Evolutionary conservation across 2,888 invertebrate genomes (phyloP).

Genomic region (Orchesellides sinensis): DNA sequence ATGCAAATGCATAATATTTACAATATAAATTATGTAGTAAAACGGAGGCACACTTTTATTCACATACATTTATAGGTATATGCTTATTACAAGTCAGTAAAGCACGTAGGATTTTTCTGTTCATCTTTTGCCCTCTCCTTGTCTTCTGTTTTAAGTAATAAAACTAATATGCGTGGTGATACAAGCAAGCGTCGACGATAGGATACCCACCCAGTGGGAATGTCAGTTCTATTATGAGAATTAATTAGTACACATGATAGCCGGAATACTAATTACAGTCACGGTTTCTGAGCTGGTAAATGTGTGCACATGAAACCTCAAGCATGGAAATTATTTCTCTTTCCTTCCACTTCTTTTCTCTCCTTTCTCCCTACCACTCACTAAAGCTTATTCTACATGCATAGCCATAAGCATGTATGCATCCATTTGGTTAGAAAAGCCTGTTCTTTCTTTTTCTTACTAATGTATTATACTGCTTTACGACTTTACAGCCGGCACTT

Average conservation of each 20-base stretch:
- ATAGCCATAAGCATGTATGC: too few relatives aligned
- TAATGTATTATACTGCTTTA: too few relatives aligned
- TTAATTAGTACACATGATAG: constrained; percentile 63
- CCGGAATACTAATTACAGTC: constrained; percentile 59
- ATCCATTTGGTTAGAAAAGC: too few relatives aligned
- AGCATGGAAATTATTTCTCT: constrained; percentile 51
- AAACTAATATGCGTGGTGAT: too few relatives aligned
- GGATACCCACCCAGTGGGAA: constrained; percentile 58
- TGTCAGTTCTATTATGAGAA: constrained; percentile 51
- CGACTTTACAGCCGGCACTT: too few relatives aligned
- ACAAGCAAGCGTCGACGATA: constrained; percentile 3
- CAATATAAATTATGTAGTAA: too few relatives aligned
- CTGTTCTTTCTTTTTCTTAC: too few relatives aligned
- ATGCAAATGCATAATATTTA: too few relatives aligned
- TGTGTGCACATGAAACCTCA: constrained; percentile 44
- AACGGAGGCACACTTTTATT: too few relatives aligned
- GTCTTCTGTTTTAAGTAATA: constrained; percentile 10
- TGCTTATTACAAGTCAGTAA: too few relatives aligned
- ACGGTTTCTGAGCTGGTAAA: constrained; percentile 34
- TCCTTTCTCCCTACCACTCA: not conserved
- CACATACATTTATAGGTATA: too few relatives aligned
- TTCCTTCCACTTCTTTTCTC: not conserved
- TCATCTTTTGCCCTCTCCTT: not conserved
- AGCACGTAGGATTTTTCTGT: not conserved
- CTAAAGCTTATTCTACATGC: not conserved